phyloP scores from a whole-genome alignment of 2,113 vertebrate species.

The Kryptolebias marmoratus region DNA sequence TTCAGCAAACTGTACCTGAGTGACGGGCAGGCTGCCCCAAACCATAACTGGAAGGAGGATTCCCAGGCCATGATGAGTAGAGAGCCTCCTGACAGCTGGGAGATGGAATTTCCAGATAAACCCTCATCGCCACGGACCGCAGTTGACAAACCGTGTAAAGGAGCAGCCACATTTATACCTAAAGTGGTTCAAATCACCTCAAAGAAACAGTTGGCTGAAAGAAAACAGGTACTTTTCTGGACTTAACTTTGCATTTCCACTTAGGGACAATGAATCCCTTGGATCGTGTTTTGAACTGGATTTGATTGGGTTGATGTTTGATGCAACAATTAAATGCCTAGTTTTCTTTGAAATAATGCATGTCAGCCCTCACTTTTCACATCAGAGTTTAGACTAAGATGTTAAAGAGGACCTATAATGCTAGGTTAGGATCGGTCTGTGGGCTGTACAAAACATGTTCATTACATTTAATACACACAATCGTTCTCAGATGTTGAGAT shows the following conservation, averaged over 20 bases:
- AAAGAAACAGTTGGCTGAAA: conserved; percentile 36
- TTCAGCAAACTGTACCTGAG: conserved; percentile 86
- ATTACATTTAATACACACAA: no score
- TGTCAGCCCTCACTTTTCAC: no score
- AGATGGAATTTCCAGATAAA: conserved; percentile 71
- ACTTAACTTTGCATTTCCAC: no score
- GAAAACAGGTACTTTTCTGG: conserved; percentile 69
- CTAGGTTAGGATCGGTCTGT: no score
- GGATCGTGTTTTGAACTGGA: neutral
- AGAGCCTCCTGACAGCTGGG: conserved; percentile 88
- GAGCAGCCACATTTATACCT: conserved; percentile 79
- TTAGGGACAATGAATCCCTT: no score
- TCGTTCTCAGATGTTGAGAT: no score
- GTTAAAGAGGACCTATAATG: no score
- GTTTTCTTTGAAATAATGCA: no score
- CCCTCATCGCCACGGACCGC: conserved; percentile 45
- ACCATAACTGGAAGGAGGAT: conserved; percentile 81
- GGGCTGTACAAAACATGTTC: no score
- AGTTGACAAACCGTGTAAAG: conserved; percentile 83
- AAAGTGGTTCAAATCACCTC: conserved; percentile 71
- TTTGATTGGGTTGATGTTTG: neutral
- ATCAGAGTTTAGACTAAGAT: no score
- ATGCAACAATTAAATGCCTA: no score
- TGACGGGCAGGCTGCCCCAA: conserved; percentile 63
- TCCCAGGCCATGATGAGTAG: conserved; percentile 77